A percentile compares a stretch with the other conserved stretches of the same genome.
These are phyloP conservation scores for Helicoverpa zea DNA, from an alignment of 1,140 invertebrate genomes.

Conservation along the genomic window DNA sequence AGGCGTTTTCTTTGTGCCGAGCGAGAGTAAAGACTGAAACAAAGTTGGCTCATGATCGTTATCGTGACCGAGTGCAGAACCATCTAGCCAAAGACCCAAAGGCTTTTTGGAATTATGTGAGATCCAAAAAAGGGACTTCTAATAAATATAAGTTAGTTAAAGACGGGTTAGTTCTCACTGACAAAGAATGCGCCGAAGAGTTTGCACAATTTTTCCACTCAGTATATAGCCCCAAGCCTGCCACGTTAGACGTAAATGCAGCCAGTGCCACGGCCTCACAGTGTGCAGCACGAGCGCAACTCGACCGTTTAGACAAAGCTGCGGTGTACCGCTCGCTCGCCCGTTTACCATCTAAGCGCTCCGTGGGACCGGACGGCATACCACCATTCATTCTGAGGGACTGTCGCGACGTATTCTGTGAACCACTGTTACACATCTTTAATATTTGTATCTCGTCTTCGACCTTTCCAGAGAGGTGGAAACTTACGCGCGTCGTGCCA, in stretches of 20 bases:
- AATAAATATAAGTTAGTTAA: slow-evolving; percentile 6
- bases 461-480: too few species aligned
- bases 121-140: slow-evolving; percentile 17
- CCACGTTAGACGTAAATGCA: background rate
- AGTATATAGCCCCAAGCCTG: background rate
- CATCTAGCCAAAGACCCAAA: slow-evolving; percentile 44
- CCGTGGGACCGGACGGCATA: too few species aligned
- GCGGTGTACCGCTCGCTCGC: too few species aligned
- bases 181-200: background rate
- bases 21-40: background rate
- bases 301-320: too few species aligned
- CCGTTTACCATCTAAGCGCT: too few species aligned
- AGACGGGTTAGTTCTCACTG: background rate
- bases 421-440: too few species aligned
- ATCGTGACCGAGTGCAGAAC: slow-evolving; percentile 38
- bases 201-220: background rate
- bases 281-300: too few species aligned
- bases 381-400: too few species aligned
- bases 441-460: too few species aligned
- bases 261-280: too few species aligned
- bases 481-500: too few species aligned
- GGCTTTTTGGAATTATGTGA: slow-evolving; percentile 52
- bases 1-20: background rate
- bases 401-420: too few species aligned
- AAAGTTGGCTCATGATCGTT: slow-evolving; percentile 10